Conservation (phyloP, 1,140 invertebrate genomes). For the Sycobia sp. region DNA sequence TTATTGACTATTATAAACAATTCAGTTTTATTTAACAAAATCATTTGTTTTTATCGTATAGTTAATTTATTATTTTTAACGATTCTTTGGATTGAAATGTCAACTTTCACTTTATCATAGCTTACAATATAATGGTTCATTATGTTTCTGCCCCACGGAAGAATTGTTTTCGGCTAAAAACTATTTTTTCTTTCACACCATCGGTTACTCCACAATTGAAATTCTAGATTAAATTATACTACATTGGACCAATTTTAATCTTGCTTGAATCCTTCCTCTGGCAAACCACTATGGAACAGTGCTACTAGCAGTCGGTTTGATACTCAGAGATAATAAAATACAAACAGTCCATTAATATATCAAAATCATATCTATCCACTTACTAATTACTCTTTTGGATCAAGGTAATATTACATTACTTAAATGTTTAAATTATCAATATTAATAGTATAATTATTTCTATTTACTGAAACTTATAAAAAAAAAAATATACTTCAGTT, state of each 20-base stretch:
- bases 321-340: not conserved
- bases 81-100: conserved; percentile 42
- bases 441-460: conserved; percentile 7
- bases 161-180: conserved; percentile 20
- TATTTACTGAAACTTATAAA: conserved; percentile 2
- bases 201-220: conserved; percentile 18
- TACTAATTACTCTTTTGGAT: conserved; percentile 44
- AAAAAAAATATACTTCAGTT: conserved; percentile 1
- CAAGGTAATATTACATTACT: conserved; percentile 46
- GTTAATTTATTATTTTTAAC: conserved; percentile 16
- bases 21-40: conserved; percentile 7
- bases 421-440: conserved; percentile 16
- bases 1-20: conserved; percentile 26
- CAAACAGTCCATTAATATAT: conserved; percentile 47
- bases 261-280: conserved; percentile 11
- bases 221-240: conserved; percentile 24
- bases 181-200: conserved; percentile 15
- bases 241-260: conserved; percentile 29
- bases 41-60: conserved; percentile 8
- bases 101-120: conserved; percentile 37
- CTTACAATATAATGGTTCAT: conserved; percentile 18
- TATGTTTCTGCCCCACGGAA: conserved; percentile 16
- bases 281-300: conserved; percentile 10
- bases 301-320: conserved; percentile 10
- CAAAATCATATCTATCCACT: conserved; percentile 44